These are phyloP conservation scores for Orientallactaga bullata DNA, from an alignment of 2,113 vertebrate genomes.

Conservation along the genomic window DNA sequence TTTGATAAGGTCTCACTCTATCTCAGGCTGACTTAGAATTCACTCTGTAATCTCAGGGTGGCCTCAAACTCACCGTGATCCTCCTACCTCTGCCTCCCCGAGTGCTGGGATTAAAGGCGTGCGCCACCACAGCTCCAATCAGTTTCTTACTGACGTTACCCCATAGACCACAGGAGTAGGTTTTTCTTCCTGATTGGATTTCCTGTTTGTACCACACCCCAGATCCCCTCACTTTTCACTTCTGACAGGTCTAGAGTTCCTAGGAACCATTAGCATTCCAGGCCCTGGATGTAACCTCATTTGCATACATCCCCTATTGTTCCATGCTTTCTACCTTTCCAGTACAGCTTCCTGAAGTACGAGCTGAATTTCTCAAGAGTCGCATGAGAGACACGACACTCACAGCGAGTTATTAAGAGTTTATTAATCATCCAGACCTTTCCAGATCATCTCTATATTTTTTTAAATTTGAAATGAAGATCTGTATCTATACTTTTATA, in stretches of 20 bases:
- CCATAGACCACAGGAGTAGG: not conserved
- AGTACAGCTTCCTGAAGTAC: constrained; percentile 6
- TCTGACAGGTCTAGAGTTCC: not conserved
- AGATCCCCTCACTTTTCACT: not conserved
- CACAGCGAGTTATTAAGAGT: not conserved
- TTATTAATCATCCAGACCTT: not conserved
- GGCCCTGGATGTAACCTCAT: not conserved
- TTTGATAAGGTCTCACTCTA: too few relatives aligned
- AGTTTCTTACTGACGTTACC: not conserved
- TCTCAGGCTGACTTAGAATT: too few relatives aligned
- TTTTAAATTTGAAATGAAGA: not conserved
- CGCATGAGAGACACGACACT: not conserved
- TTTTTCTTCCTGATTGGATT: not conserved
- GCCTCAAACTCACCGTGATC: too few relatives aligned
- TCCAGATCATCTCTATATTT: not conserved
- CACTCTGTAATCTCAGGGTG: too few relatives aligned
- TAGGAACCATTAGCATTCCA: not conserved
- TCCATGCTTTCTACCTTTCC: not conserved
- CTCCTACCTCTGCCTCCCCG: too few relatives aligned
- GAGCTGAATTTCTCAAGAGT: not conserved
- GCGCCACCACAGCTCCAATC: too few relatives aligned
- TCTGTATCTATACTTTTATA: not conserved
- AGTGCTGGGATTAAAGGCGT: too few relatives aligned
- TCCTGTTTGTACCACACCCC: not conserved
- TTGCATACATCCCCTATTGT: not conserved